Base-by-base conservation (phyloP, 2,888 invertebrate species). In the Coleophora deauratella region DNA sequence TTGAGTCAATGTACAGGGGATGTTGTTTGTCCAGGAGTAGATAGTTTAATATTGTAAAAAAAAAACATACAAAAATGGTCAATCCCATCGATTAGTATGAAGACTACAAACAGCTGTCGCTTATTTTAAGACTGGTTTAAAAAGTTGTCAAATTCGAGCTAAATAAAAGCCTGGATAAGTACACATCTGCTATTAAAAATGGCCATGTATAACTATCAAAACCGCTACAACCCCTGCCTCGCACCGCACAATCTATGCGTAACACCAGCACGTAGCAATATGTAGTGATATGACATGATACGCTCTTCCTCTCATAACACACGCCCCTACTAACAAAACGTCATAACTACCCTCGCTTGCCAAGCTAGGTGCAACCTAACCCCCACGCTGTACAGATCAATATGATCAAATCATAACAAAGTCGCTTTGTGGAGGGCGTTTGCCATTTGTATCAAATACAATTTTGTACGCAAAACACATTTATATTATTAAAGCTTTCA, bases 241-340 rank as follows among this genome's bases (percentile, higher is more conserved):
- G 37, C 14, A 54, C 65, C 61, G 43, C 45, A 28, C 64, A 69
- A 69, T 72, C 60, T 64, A 67, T 58, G 52, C 55, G 63, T 66
- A 62, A 72, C 60, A 59, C 66, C 72, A 72, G 77, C 73, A 74
- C 69, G 70, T 66, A 64, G 62, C 72, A 72, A 77, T 73, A 74
- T 69, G 70, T 66, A 64, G 62, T 54, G 64, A 66, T 66, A 68
- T 65, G 60, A 59, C 63, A 62, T 63, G 62, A 64, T 53, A 35
- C 15, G 9, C 30, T 21, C 10, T 15, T 47, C n/a, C n/a, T n/a
- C n/a, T n/a, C n/a, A n/a, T n/a, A n/a, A n/a, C n/a, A n/a, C n/a
- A n/a, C n/a, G n/a, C n/a, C n/a, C n/a, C 42, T 27, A 37, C 42
- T 39, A 32, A 14, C 33, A 37, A 35, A 33, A 37, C 38, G 21